These are phyloP conservation scores for Spilarctia lutea DNA, from an alignment of 2,888 invertebrate species.

Conservation along the genomic window DNA sequence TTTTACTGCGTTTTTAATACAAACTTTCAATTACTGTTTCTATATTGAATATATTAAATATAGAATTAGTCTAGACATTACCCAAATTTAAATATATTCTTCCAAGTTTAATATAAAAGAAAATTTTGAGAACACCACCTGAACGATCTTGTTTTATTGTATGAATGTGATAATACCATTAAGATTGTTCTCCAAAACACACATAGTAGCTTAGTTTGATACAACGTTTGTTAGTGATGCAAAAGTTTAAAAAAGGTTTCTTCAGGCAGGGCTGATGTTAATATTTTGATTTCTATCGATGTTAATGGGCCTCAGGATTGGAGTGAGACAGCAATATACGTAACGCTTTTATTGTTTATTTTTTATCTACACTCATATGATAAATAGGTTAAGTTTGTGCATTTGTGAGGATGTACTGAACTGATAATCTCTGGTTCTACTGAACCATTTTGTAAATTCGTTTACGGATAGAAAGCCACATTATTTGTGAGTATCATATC, in stretches of 20 bases:
- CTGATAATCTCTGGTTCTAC: no score
- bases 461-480: no score
- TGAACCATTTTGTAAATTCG: no score
- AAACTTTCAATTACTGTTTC: conserved; percentile 5
- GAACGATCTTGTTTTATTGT: background rate
- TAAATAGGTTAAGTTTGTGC: no score
- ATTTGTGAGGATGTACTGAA: no score
- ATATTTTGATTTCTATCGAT: background rate
- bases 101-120: background rate
- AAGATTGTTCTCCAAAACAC: background rate
- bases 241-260: no score
- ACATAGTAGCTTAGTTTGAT: background rate
- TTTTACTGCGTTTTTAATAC: background rate
- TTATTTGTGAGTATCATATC: no score
- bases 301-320: no score
- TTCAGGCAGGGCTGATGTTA: background rate
- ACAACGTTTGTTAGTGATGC: background rate
- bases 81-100: background rate
- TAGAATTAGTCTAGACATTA: no score
- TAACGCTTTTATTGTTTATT: no score
- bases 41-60: background rate
- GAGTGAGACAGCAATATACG: no score
- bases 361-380: no score
- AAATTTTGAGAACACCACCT: background rate
- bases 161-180: background rate